Evolutionary conservation across 2,797 vertebrate genomes (phyloP).

Genomic region (Sebastes cheni): DNA sequence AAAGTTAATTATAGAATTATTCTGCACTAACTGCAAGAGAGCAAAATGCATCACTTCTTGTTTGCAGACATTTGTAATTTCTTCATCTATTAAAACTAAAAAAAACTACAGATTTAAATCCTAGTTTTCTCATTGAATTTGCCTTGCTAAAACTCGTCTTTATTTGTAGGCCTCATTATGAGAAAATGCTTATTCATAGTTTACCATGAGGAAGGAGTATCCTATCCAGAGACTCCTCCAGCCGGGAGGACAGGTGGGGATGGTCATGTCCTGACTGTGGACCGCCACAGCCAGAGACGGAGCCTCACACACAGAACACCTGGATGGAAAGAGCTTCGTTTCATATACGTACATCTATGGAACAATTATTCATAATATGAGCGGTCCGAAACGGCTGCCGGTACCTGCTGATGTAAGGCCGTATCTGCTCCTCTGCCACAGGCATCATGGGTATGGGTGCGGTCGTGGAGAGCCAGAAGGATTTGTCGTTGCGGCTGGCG

Average conservation of each 20-base stretch:
- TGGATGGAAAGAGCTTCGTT: constrained; percentile 2
- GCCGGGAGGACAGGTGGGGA: constrained; percentile 90
- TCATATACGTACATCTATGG: not conserved
- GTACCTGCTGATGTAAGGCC: constrained; percentile 90
- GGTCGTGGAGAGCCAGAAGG: constrained; percentile 97
- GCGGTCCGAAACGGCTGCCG: rapidly evolving
- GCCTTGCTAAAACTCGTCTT: no score
- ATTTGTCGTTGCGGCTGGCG: constrained; percentile 94
- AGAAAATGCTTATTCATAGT: not conserved
- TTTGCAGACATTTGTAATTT: not conserved
- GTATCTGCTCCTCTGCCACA: constrained; percentile 86
- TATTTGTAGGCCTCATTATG: not conserved
- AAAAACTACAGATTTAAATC: not conserved
- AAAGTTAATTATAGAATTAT: not conserved
- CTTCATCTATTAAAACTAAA: not conserved
- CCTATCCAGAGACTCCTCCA: constrained; percentile 98
- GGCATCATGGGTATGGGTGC: constrained; percentile 98
- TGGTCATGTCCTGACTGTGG: constrained; percentile 93
- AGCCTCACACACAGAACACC: constrained; percentile 94
- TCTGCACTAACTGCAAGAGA: not conserved
- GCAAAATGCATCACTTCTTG: not conserved
- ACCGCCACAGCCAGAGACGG: constrained; percentile 92
- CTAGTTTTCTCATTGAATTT: not conserved
- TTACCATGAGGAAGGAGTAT: constrained; percentile 97
- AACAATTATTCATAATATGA: not conserved